Evolutionary conservation across 1,140 invertebrate species (phyloP).

Genomic region (Caerostris extrusa): DNA sequence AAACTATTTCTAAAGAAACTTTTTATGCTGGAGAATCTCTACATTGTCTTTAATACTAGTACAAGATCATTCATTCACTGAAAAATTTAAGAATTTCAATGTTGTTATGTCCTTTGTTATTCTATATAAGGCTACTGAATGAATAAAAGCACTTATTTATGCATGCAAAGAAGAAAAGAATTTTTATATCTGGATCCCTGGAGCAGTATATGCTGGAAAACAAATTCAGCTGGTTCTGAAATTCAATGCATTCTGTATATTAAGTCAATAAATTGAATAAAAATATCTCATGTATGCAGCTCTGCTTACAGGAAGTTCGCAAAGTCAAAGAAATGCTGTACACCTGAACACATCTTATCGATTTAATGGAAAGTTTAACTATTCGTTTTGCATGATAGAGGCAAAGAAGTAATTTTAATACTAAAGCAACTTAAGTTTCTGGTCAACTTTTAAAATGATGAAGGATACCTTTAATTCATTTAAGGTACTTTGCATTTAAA

Average conservation of each 20-base stretch:
- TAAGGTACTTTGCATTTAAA: no score
- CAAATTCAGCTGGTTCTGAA: not conserved
- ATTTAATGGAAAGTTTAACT: not conserved
- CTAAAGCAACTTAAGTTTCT: no score
- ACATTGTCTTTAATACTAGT: no score
- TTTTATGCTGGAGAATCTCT: no score
- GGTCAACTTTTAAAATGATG: no score
- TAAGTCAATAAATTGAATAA: slow-evolving; percentile 21
- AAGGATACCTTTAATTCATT: no score
- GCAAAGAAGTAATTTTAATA: no score
- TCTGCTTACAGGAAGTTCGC: not conserved
- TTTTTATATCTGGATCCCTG: not conserved
- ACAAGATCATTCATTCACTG: no score
- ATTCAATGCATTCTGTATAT: slow-evolving; percentile 14
- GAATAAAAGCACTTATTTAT: not conserved
- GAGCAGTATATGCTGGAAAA: slow-evolving; percentile 2
- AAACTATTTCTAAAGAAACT: no score
- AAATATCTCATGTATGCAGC: not conserved
- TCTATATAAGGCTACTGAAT: not conserved
- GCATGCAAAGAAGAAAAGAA: not conserved
- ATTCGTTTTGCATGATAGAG: no score
- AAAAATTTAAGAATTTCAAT: no score
- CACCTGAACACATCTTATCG: slow-evolving; percentile 4
- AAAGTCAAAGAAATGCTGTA: not conserved
- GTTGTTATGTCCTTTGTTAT: no score